phyloP scores from a whole-genome alignment of 2,113 vertebrate genomes.

The Climacteris rufus region DNA sequence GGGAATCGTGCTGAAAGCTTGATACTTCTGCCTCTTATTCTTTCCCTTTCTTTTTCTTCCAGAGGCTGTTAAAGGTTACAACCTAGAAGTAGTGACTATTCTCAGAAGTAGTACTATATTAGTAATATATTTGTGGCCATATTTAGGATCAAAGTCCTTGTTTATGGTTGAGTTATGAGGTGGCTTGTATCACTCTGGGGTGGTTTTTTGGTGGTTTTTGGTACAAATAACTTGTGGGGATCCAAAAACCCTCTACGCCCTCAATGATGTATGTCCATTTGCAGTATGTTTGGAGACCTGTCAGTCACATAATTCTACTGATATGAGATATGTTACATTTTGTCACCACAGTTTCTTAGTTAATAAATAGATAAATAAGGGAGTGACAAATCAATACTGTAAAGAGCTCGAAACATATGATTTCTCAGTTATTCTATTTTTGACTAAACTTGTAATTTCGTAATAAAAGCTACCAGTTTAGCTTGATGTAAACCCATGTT shows the following conservation, averaged over 20 bases:
- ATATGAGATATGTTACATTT: not conserved
- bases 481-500: not conserved
- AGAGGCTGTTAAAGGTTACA: not conserved
- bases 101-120: not conserved
- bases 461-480: not conserved
- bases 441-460: not conserved
- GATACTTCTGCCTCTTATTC: not conserved
- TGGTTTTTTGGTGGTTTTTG: not conserved
- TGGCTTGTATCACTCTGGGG: not conserved
- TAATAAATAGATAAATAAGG: not conserved
- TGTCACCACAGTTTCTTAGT: not conserved
- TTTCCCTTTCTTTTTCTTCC: not conserved
- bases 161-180: not conserved
- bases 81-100: not conserved
- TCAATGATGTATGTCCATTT: not conserved
- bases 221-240: not conserved
- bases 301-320: not conserved
- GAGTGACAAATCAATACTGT: not conserved
- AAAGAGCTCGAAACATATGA: not conserved
- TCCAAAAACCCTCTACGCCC: accelerated
- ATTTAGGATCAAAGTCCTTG: not conserved
- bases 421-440: not conserved
- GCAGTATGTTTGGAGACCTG: not conserved
- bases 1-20: not conserved
- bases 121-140: not conserved